These are phyloP conservation scores for Parascotia fuliginaria DNA, from an alignment of 2,888 invertebrate genomes.

Conservation along the genomic window DNA sequence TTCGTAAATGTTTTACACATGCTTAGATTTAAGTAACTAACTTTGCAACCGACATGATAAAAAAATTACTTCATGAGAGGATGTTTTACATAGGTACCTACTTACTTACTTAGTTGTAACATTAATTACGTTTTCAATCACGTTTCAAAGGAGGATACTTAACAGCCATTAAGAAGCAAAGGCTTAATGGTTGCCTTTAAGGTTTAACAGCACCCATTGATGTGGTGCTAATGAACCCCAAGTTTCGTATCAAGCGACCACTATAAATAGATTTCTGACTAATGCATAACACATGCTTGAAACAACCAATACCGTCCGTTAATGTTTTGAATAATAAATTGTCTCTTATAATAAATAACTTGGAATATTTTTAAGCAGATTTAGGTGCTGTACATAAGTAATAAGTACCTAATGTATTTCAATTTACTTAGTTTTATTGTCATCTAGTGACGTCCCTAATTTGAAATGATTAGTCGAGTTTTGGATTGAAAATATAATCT, in stretches of 20 bases:
- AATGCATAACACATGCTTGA: slow-evolving; percentile 70
- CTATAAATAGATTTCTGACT: slow-evolving; percentile 77
- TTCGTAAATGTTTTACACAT: too few relatives aligned
- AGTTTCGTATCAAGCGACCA: slow-evolving; percentile 60
- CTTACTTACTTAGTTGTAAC: too few relatives aligned
- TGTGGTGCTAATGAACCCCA: slow-evolving; percentile 68
- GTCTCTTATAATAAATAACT: neutral
- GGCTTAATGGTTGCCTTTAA: slow-evolving; percentile 36
- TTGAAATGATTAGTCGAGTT: too few relatives aligned
- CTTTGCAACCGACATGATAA: too few relatives aligned
- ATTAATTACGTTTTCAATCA: neutral
- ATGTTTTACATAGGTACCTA: too few relatives aligned
- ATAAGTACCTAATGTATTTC: too few relatives aligned
- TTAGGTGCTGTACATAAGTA: too few relatives aligned
- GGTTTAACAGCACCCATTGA: slow-evolving; percentile 47
- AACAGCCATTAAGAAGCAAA: slow-evolving; percentile 9
- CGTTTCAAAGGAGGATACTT: slow-evolving; percentile 1
- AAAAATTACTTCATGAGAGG: too few relatives aligned
- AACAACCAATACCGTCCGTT: slow-evolving; percentile 54
- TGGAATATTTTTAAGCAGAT: neutral
- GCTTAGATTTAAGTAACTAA: too few relatives aligned
- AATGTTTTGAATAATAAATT: slow-evolving; percentile 30
- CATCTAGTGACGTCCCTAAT: too few relatives aligned
- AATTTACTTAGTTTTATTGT: too few relatives aligned
- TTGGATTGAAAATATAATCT: too few relatives aligned